Evolutionary conservation across 2,113 vertebrate species (phyloP).

Genomic region (Pelodiscus sinensis): DNA sequence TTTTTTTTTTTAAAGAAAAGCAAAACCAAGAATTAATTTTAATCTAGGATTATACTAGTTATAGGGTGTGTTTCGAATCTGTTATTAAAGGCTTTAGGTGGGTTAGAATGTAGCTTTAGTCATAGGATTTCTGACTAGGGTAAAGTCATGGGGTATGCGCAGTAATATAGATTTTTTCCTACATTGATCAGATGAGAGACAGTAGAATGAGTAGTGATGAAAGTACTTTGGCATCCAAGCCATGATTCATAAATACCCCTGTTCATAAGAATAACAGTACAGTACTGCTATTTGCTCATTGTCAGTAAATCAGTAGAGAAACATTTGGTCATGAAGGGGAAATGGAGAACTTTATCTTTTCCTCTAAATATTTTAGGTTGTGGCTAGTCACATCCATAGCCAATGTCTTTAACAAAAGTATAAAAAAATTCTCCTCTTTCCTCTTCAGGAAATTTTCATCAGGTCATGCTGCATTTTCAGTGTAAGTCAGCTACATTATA

Average conservation of each 20-base stretch:
- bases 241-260: constrained; percentile 45
- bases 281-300: constrained; percentile 26
- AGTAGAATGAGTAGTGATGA: constrained; percentile 9
- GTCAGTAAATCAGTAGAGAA: neutral
- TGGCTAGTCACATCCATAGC: neutral
- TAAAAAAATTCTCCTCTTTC: neutral
- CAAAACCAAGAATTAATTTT: constrained; percentile 56
- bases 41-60: constrained; percentile 47
- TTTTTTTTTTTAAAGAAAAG: neutral
- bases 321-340: neutral
- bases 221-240: constrained; percentile 26
- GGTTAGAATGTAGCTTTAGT: constrained; percentile 58
- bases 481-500: constrained; percentile 14
- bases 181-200: constrained; percentile 27
- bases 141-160: constrained; percentile 39
- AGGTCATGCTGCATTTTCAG: neutral
- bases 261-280: neutral
- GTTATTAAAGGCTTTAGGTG: constrained; percentile 69
- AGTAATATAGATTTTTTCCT: constrained; percentile 63
- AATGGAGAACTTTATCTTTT: constrained; percentile 1
- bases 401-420: constrained; percentile 9
- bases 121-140: constrained; percentile 54
- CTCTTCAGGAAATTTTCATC: neutral
- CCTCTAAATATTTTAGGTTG: constrained; percentile 5
- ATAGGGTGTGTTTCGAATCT: constrained; percentile 52